A percentile compares a stretch with the other conserved stretches of the same genome.
Evolutionary conservation across 2,888 invertebrate species (phyloP).

Genomic region (Caenorhabditis sp.): DNA sequence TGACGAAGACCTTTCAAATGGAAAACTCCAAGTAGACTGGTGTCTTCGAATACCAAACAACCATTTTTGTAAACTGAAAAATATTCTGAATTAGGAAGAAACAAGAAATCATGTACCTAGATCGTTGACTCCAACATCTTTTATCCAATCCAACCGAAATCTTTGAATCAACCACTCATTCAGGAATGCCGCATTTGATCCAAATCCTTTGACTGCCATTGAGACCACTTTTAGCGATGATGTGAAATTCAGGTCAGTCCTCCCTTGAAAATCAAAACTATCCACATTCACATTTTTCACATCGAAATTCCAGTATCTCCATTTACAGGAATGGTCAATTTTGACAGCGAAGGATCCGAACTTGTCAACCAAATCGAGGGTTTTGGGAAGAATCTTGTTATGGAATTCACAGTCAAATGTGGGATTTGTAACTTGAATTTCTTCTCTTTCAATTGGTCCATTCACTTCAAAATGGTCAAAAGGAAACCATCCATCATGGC

Average conservation of each 20-base stretch:
- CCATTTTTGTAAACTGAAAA: constrained; percentile 27
- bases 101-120: not conserved
- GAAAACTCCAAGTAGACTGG: constrained; percentile 3
- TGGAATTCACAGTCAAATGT: not conserved
- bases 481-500: constrained; percentile 37
- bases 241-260: constrained; percentile 13
- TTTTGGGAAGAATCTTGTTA: not conserved
- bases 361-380: constrained; percentile 3
- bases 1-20: constrained; percentile 6
- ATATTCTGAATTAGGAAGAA: not conserved
- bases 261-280: not conserved
- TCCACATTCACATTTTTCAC: constrained; percentile 4
- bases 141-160: constrained; percentile 21
- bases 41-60: constrained; percentile 17
- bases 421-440: constrained; percentile 5
- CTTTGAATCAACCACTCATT: not conserved
- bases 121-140: constrained; percentile 2
- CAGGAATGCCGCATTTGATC: not conserved
- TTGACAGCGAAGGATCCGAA: constrained; percentile 34
- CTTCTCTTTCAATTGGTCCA: not conserved
- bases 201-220: constrained; percentile 26
- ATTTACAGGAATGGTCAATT: constrained; percentile 15
- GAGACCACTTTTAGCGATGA: not conserved
- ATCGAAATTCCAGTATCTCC: constrained; percentile 53
- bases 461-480: not conserved